These are phyloP conservation scores for Pentalonia nigronervosa DNA, from an alignment of 1,140 invertebrate species.

Conservation along the genomic window DNA sequence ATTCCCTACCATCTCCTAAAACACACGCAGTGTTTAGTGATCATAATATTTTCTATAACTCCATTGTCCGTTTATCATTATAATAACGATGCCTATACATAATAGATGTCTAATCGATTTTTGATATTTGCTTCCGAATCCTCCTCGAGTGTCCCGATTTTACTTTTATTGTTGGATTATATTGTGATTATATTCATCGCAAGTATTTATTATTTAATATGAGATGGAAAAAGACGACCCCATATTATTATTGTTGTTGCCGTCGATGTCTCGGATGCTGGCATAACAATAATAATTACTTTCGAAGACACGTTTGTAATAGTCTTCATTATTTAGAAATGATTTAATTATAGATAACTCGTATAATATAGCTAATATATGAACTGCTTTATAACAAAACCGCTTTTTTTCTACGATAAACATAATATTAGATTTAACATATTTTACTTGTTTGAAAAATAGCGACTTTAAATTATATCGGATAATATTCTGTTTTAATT, in stretches of 20 bases:
- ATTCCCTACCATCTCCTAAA: constrained; percentile 32
- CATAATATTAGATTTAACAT: neutral
- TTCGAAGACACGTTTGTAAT: neutral
- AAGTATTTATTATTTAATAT: neutral
- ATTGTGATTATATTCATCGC: neutral
- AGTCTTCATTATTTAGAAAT: neutral
- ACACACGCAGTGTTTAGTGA: neutral
- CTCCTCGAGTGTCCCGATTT: constrained; percentile 29
- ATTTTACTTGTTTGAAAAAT: neutral
- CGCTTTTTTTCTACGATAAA: neutral
- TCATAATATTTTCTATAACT: constrained; percentile 8
- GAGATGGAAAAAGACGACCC: neutral
- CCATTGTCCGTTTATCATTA: neutral
- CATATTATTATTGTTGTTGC: neutral
- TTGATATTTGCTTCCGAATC: constrained; percentile 34
- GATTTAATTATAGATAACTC: constrained; percentile 18
- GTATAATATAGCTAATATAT: neutral
- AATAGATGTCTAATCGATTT: neutral
- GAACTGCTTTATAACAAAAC: neutral
- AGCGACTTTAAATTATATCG: neutral
- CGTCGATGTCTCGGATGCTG: neutral
- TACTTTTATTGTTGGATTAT: constrained; percentile 39
- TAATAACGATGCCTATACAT: neutral
- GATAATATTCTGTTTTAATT: neutral
- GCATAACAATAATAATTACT: neutral